Evolutionary conservation across 2,888 invertebrate species (phyloP).

Genomic region (Kuschelorhynchus macadamiae): DNA sequence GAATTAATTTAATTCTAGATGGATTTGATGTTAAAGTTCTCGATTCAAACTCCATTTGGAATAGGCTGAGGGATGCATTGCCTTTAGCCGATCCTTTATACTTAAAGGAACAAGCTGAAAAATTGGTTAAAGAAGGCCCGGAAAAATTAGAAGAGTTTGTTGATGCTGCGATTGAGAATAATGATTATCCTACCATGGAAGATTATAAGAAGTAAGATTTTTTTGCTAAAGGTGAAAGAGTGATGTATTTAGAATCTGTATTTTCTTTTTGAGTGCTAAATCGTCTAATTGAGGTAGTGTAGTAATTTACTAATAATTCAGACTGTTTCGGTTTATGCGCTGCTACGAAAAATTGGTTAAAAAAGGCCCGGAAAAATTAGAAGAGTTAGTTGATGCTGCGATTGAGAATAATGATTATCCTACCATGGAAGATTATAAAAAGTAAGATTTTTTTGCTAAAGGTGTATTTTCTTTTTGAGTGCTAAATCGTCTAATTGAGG

Average conservation of each 20-base stretch:
- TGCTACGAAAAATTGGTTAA: slow-evolving; percentile 56
- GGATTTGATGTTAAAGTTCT: slow-evolving; percentile 47
- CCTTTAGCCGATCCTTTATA: slow-evolving; percentile 65
- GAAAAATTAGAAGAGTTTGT: slow-evolving; percentile 59
- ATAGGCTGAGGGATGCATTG: slow-evolving; percentile 60
- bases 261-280: too few species aligned
- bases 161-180: slow-evolving; percentile 59
- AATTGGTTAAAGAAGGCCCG: slow-evolving; percentile 56
- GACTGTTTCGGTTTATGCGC: too few species aligned
- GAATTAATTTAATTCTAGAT: too few species aligned
- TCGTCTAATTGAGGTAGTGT: too few species aligned
- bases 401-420: slow-evolving; percentile 63
- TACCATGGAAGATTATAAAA: slow-evolving; percentile 64
- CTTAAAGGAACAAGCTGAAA: slow-evolving; percentile 59
- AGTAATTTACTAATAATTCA: too few species aligned
- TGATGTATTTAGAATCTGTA: not conserved
- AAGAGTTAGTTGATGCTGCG: slow-evolving; percentile 60
- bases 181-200: slow-evolving; percentile 64
- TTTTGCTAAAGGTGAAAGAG: slow-evolving; percentile 2
- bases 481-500: too few species aligned
- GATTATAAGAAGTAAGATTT: slow-evolving; percentile 64
- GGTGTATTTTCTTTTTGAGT: too few species aligned
- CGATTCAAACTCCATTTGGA: slow-evolving; percentile 53
- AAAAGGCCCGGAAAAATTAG: slow-evolving; percentile 54
- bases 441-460: slow-evolving; percentile 61